Conservation (phyloP, 2,113 vertebrate genomes). For the Strigops habroptila region DNA sequence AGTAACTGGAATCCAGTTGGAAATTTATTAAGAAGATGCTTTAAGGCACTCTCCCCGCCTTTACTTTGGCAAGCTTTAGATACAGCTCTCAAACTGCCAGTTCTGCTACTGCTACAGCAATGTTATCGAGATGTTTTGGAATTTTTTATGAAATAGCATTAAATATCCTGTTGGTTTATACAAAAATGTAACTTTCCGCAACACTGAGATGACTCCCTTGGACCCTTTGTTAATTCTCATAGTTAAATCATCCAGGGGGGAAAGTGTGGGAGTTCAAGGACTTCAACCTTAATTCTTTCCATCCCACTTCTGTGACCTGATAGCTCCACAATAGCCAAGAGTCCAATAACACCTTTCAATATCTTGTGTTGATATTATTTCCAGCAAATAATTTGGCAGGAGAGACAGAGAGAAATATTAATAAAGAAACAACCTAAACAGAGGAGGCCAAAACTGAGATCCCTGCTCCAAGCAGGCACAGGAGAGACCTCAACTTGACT, state of each 20-base stretch:
- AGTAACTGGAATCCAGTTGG: not conserved
- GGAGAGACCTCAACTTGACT: not conserved
- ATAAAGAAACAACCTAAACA: not conserved
- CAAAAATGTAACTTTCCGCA: not conserved
- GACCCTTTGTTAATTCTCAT: not conserved
- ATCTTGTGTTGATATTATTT: not conserved
- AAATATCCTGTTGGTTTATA: not conserved
- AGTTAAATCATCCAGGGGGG: not conserved
- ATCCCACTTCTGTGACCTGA: not conserved
- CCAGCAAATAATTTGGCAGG: slow-evolving; percentile 36
- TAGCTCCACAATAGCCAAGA: not conserved
- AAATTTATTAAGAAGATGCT: not conserved
- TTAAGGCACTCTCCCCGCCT: not conserved
- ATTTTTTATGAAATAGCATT: not conserved
- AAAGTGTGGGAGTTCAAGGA: not conserved
- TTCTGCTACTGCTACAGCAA: not conserved
- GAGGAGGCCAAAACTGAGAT: not conserved
- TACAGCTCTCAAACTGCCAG: not conserved
- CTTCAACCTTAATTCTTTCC: not conserved
- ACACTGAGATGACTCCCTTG: not conserved
- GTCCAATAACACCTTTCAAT: not conserved
- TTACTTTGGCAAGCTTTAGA: not conserved
- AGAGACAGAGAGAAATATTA: not conserved
- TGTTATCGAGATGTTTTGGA: not conserved
- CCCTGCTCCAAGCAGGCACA: not conserved